Evolutionary conservation across 2,888 invertebrate species (phyloP).

Genomic region (Achlya flavicornis): DNA sequence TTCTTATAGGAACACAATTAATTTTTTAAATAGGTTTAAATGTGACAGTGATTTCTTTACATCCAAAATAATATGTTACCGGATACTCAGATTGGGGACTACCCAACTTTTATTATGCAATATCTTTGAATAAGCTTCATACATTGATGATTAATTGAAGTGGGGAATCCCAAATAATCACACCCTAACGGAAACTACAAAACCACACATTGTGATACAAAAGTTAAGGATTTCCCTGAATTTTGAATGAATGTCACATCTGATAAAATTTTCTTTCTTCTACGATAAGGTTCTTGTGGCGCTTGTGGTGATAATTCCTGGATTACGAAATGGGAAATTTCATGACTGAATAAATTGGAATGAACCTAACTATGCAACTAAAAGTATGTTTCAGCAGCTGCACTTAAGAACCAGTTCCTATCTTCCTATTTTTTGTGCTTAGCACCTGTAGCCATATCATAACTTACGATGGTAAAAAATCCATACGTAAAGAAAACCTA

Average conservation of each 20-base stretch:
- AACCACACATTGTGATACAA: not conserved
- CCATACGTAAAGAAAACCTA: too few species aligned
- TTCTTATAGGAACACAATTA: too few species aligned
- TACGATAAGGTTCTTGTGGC: not conserved
- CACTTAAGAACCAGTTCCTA: too few species aligned
- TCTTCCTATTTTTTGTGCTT: too few species aligned
- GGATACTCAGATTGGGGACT: not conserved
- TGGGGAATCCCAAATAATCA: not conserved
- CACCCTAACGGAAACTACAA: not conserved
- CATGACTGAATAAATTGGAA: not conserved
- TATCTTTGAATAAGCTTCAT: not conserved
- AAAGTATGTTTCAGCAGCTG: too few species aligned
- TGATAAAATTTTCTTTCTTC: not conserved
- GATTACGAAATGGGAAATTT: not conserved
- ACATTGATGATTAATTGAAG: not conserved
- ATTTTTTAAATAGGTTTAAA: too few species aligned
- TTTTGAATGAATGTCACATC: not conserved
- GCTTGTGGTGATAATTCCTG: not conserved
- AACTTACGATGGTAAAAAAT: too few species aligned
- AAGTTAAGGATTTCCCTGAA: not conserved
- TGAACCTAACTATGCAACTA: not conserved
- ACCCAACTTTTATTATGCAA: not conserved
- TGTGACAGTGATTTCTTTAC: too few species aligned
- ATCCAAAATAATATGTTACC: too few species aligned
- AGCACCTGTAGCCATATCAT: too few species aligned